Base-by-base conservation (phyloP, 2,888 invertebrate species). In the Caenorhabditis parvicauda region DNA sequence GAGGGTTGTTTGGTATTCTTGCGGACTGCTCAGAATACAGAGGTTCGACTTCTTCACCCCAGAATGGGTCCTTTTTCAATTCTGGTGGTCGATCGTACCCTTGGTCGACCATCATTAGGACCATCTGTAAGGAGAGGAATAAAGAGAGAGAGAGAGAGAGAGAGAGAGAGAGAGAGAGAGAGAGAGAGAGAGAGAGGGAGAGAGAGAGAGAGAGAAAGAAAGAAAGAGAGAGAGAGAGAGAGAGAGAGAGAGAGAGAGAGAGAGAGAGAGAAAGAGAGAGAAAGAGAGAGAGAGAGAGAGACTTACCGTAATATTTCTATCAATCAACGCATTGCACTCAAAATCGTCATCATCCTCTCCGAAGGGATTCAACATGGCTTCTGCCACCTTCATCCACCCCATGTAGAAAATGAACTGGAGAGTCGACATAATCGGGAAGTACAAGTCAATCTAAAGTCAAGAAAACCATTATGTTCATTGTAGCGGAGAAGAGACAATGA, bases 361-460 rank as follows among this genome's bases (percentile, higher is more conserved):
- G 57, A 73, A 73, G 21, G 73, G 73, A 38, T 73, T 73, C 39
- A 73, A 35, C 68, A 73, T 71, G n/a, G 67, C 69, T 43, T 73
- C 73, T 14, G 73, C 73, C 4, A 73, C 73, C 60, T 78, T 78
- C 69, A 76, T 74, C 78, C 78, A 78, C 38, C 78, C 78, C 66
- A 78, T 76, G 51, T 76, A 78, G 58, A 78, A 78, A 7, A 78
- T 65, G 44, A 78, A 78, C 54, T 78, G 78, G 9, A 77, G 65
- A 19, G 74, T 74, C 24, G 74, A 72, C 78, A 79, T 78, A 35
- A 78, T 71, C 6, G 77, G 77, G n/a, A 77, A 64, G 51, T 73
- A 74, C 12, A 77, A 53, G 42, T 77, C 77, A 22, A 77, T 70
- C 71, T 76, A 54, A 35, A 68, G n/a, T n/a, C n/a, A n/a, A n/a